phyloP scores from a whole-genome alignment of 2,113 vertebrate genomes.

The Trachemys scripta region DNA sequence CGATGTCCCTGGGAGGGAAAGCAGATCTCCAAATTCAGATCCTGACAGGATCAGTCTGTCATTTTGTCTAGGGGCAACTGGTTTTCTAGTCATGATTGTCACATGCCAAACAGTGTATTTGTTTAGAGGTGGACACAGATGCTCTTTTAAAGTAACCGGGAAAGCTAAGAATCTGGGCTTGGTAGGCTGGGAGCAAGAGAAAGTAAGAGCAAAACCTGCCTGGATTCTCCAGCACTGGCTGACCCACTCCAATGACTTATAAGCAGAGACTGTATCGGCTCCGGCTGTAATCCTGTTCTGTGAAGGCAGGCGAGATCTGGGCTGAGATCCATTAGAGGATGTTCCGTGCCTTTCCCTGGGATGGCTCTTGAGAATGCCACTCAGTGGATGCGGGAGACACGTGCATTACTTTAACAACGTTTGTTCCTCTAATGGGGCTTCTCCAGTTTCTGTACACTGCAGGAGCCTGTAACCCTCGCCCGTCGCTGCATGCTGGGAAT shows the following conservation, averaged over 20 bases:
- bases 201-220: neutral
- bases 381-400: fast-evolving
- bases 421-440: neutral
- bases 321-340: fast-evolving
- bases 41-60: neutral
- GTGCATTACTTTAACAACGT: fast-evolving
- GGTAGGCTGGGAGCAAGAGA: neutral
- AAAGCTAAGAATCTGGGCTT: neutral
- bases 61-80: neutral
- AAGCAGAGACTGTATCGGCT: neutral
- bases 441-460: neutral
- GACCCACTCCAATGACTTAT: neutral
- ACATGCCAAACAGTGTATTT: neutral
- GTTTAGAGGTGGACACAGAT: neutral
- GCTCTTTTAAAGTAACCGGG: neutral
- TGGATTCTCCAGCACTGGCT: fast-evolving
- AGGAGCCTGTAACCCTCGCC: neutral
- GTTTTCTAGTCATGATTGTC: neutral
- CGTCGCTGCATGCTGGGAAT: fast-evolving
- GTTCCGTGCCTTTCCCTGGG: neutral
- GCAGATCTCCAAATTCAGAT: neutral
- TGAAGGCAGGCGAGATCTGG: neutral
- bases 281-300: neutral
- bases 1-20: neutral
- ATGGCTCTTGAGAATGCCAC: neutral